These are phyloP conservation scores for Drosophila lacicola DNA, from an alignment of 2,888 invertebrate genomes.

Conservation along the genomic window DNA sequence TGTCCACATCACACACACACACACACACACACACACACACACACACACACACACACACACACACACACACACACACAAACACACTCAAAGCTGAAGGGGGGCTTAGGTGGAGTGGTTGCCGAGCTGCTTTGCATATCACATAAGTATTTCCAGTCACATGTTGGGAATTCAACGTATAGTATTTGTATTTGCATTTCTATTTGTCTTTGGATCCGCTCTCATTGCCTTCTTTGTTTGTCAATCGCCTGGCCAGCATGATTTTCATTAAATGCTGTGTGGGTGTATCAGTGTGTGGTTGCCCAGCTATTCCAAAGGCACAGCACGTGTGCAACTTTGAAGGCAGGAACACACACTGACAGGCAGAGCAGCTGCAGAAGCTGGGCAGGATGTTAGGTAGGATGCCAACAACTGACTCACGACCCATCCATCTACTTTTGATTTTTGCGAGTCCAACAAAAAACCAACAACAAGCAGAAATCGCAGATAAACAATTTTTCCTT, in stretches of 20 bases:
- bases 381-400: conserved; percentile 6
- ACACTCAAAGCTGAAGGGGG: neutral
- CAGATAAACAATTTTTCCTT: conserved; percentile 63
- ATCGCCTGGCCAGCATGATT: conserved; percentile 37
- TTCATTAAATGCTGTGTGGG: conserved; percentile 34
- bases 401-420: conserved; percentile 18
- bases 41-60: neutral
- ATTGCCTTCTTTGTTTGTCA: conserved; percentile 31
- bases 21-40: neutral
- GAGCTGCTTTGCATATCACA: conserved; percentile 39
- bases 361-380: neutral
- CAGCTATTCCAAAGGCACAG: conserved; percentile 21
- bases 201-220: conserved; percentile 29
- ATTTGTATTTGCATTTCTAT: conserved; percentile 26
- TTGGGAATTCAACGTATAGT: conserved; percentile 9
- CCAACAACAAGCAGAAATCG: conserved; percentile 34
- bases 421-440: conserved; percentile 49
- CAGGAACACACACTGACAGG: conserved; percentile 18
- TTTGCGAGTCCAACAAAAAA: conserved; percentile 25
- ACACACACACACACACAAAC: neutral
- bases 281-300: neutral
- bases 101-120: too few relatives aligned
- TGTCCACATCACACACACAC: conserved; percentile 6
- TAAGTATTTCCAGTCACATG: conserved; percentile 45
- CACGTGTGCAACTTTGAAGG: conserved; percentile 41